phyloP scores from a whole-genome alignment of 2,888 invertebrate species.

The Pediacus dermestoides region DNA sequence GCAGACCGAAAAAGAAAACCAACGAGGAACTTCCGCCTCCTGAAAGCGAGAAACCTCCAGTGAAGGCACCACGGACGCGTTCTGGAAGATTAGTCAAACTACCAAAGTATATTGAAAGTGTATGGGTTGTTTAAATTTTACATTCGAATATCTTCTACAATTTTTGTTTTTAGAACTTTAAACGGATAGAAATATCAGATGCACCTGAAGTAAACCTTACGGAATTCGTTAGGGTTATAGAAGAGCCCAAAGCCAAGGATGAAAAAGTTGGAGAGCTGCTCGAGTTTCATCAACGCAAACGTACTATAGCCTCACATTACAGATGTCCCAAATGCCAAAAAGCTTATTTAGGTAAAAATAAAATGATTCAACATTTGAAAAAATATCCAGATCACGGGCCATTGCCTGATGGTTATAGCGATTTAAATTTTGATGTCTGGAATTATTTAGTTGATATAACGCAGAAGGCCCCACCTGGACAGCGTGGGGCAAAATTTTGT shows the following conservation, averaged over 20 bases:
- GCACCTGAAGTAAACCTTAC: conserved; percentile 33
- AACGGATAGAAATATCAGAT: conserved; percentile 37
- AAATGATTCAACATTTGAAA: conserved; percentile 60
- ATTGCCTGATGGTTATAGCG: conserved; percentile 30
- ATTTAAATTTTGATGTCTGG: conserved; percentile 42
- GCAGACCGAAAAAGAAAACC: conserved; percentile 40
- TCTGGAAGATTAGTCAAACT: conserved; percentile 44
- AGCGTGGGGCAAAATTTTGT: conserved; percentile 41
- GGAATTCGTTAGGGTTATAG: conserved; percentile 36
- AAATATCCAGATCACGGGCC: conserved; percentile 60
- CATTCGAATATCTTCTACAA: conserved; percentile 2
- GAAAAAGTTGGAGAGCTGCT: conserved; percentile 11
- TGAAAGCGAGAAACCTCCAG: conserved; percentile 11
- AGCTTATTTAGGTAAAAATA: conserved; percentile 59
- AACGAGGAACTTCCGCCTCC: conserved; percentile 21
- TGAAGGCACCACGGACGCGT: conserved; percentile 34
- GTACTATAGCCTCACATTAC: conserved; percentile 53
- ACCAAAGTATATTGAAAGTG: conserved; percentile 41
- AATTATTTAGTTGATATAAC: conserved; percentile 43
- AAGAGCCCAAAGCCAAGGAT: conserved; percentile 21
- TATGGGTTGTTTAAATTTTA: conserved; percentile 14
- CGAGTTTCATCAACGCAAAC: conserved; percentile 33
- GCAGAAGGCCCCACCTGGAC: conserved; percentile 37
- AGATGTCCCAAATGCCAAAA: conserved; percentile 63
- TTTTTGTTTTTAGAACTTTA: conserved; percentile 36